Evolutionary conservation across 2,113 vertebrate genomes (phyloP).

Genomic region (Festucalex cinctus): DNA sequence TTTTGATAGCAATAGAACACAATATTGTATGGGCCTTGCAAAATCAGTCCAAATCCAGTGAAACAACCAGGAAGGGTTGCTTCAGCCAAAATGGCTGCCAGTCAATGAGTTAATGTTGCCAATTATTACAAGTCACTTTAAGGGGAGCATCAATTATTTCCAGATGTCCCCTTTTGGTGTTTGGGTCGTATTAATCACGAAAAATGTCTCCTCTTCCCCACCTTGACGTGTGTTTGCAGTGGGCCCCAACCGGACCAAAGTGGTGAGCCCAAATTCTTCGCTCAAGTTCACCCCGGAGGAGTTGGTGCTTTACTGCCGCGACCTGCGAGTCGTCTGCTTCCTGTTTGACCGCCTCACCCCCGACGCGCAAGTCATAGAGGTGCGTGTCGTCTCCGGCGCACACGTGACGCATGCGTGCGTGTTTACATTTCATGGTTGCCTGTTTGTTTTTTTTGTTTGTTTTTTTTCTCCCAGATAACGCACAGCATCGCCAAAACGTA

Average conservation of each 20-base stretch:
- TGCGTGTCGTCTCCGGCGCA: slow-evolving; percentile 35
- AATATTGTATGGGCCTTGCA: no score
- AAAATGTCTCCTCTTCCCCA: no score
- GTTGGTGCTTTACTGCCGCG: slow-evolving; percentile 82
- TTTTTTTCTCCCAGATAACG: slow-evolving; percentile 74
- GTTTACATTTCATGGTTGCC: background rate
- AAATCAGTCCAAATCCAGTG: no score
- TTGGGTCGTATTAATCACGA: no score
- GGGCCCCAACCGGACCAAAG: slow-evolving; percentile 81
- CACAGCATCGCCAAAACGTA: slow-evolving; percentile 79
- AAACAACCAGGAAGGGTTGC: no score
- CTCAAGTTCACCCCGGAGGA: slow-evolving; percentile 92
- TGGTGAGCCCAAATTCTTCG: slow-evolving; percentile 78
- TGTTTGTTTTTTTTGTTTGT: slow-evolving; percentile 35
- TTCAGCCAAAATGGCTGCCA: no score
- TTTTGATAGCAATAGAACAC: no score
- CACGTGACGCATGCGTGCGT: background rate
- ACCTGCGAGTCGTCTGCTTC: slow-evolving; percentile 86
- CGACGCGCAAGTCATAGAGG: slow-evolving; percentile 82
- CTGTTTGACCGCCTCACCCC: slow-evolving; percentile 80
- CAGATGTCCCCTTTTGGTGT: no score
- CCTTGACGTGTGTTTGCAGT: no score
- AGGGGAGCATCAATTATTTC: no score
- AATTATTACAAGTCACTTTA: no score
- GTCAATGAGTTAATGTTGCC: no score